Evolutionary conservation across 2,888 invertebrate genomes (phyloP), one percentile per base, ranked within the genome.

Genomic region (Beris chalybata): DNA sequence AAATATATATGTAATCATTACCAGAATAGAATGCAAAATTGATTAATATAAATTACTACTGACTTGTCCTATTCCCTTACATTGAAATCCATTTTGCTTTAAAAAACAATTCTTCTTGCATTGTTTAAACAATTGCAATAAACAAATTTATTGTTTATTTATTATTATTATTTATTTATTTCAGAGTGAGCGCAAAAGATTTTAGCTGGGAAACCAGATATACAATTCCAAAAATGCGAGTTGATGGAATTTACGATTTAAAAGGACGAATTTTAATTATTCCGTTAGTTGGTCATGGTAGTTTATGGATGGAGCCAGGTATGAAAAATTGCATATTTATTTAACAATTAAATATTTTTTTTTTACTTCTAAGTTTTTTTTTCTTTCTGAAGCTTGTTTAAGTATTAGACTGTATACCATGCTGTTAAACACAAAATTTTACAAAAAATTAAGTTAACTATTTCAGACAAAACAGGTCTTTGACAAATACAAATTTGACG

Each of bases 241-340:
- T 89, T 69, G 88, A 89, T 75, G 89, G 88, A 45, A 83, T 84
- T 3, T 89, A 89, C 73, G 85, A 86, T 71, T 82, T 89, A 68
- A 81, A 85, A 71, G 89, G 89, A 52, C 83, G 86, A 73, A 87
- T 89, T 74, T 78, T 89, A 58, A 80, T 89, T 12, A 86, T 89
- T 72, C 89, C 89, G 3, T 77, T 89, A 63, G 84, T 84, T 59
- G 89, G 89, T 31, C 80, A 84, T 55, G 89, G 89, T 5, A 78
- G 81, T 45, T 86, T 89, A 74, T 89, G 87, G 85, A 87, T 89
- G 76, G 89, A 89, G 76, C 87, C 89, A 69, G 85, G 89, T 89
- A 80, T 82, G 86, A 83, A 48, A 2, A 13, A 48, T 43, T 4
- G 3, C 2, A 22, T 4, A 43, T 44, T 6, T 38, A 38, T 13